Evolutionary conservation across 1,140 invertebrate genomes (phyloP), one percentile per base, ranked within the genome.

Genomic region (Trypoxylus dichotomus): DNA sequence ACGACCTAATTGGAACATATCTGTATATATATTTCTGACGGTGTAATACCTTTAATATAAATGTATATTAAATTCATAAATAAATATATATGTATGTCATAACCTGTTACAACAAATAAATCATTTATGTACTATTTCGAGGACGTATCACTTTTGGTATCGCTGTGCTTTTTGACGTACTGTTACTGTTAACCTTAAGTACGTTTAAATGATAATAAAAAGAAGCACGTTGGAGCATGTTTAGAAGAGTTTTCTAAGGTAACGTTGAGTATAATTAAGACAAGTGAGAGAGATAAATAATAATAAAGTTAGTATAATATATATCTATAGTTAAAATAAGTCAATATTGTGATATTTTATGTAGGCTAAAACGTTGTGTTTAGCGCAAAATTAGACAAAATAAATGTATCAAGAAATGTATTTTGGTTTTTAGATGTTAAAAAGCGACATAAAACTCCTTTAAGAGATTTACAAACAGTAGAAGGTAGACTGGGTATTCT

Each of bases 271-370:
- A 75, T n/a, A 41, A 19, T 43, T 74, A 41, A 74, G 37, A 19
- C 32, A 41, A n/a, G 63, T 7, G 13, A 71, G 37, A 54, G 41
- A 75, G 21, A 75, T 54, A 15, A 54, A 47, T 71, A 71, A 71
- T 74, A 41, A 74, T 10, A 74, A 74, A 74, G 37, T 41, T 19
- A 74, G 41, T 37, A 74, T 37, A 74, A 74, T 41, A 41, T n/a
- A 27, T 15, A 15, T 27, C n/a, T 71, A 71, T 43, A 74, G 41
- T 74, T 41, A 74, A 37, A 68, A 79, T 82, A 79, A 81, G 76
- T 81, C 78, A 81, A 81, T 82, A 82, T 82, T 82, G 81, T 82
- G 82, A 83, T 83, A 83, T 83, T 83, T 83, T 83, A 79, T 79
- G 81, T 83, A 83, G 82, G 80, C 79, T 82, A 83, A 82, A 82